Percentiles rank a stretch among this genome's conserved stretches.
Conservation (phyloP, 2,113 vertebrate species). For the Pica pica region DNA sequence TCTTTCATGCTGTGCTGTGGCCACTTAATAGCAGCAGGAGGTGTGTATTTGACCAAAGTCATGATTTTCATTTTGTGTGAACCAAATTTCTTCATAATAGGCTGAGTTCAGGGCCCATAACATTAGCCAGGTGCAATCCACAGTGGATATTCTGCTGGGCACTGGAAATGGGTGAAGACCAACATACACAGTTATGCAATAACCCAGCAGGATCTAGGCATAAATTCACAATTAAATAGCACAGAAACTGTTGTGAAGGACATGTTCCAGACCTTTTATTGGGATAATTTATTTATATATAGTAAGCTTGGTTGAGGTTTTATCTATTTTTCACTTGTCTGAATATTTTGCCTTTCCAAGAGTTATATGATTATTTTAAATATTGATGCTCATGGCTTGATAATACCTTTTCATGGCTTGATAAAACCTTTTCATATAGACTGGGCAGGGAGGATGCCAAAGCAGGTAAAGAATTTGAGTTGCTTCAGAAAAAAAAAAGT, state of each 20-base stretch:
- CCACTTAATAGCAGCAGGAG: background rate
- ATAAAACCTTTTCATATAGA: background rate
- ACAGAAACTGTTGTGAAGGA: background rate
- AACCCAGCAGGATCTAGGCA: background rate
- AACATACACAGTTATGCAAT: background rate
- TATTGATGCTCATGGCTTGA: background rate
- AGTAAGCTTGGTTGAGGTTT: background rate
- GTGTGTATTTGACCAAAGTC: background rate
- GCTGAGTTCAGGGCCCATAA: background rate
- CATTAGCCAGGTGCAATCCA: background rate
- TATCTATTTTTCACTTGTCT: background rate
- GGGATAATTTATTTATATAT: background rate
- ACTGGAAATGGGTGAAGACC: background rate
- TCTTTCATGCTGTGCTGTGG: background rate
- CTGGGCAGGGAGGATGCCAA: background rate
- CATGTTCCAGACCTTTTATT: background rate
- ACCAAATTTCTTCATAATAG: background rate
- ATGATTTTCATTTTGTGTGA: background rate
- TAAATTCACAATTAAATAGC: background rate
- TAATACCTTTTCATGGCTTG: background rate
- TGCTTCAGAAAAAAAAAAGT: background rate
- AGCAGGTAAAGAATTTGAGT: background rate
- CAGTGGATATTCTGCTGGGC: background rate
- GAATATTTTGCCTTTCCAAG: background rate
- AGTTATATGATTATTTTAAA: background rate